Evolutionary conservation across 2,888 invertebrate species (phyloP).

Genomic region (Clitarchus hookeri): DNA sequence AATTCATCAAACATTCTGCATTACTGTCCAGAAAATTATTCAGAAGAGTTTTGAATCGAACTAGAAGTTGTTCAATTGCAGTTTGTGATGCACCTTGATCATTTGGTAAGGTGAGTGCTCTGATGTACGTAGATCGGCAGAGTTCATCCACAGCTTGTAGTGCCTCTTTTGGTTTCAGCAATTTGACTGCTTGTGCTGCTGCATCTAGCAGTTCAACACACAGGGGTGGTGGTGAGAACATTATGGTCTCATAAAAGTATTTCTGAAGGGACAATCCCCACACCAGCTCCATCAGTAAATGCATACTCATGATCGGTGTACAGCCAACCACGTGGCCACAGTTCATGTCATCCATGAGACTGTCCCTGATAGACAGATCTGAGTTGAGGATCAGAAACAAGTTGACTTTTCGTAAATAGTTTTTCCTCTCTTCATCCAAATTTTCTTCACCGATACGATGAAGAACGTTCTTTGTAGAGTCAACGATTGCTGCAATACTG

Average conservation of each 20-base stretch:
- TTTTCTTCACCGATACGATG: not conserved
- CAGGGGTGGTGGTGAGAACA: slow-evolving; percentile 33
- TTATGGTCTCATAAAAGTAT: slow-evolving; percentile 35
- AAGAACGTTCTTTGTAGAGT: not conserved
- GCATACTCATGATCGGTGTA: slow-evolving; percentile 32
- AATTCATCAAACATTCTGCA: not conserved
- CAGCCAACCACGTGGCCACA: slow-evolving; percentile 35
- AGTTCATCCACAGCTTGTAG: not conserved
- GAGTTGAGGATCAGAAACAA: slow-evolving; percentile 36
- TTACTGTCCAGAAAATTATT: not conserved
- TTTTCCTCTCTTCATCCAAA: not conserved
- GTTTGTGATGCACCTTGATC: not conserved
- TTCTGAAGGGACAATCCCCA: slow-evolving; percentile 26
- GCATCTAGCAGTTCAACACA: slow-evolving; percentile 32
- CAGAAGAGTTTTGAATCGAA: not conserved
- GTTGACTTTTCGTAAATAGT: slow-evolving; percentile 26
- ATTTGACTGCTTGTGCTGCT: slow-evolving; percentile 20
- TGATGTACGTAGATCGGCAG: not conserved
- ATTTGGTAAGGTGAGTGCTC: not conserved
- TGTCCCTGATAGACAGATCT: slow-evolving; percentile 16
- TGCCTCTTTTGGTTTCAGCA: not conserved
- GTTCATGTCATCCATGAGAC: slow-evolving; percentile 31
- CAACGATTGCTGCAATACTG: not conserved
- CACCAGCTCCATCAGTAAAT: slow-evolving; percentile 32
- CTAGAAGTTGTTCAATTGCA: not conserved